Conservation (phyloP, 2,888 invertebrate genomes). For the Stenchaetothrips biformis region DNA sequence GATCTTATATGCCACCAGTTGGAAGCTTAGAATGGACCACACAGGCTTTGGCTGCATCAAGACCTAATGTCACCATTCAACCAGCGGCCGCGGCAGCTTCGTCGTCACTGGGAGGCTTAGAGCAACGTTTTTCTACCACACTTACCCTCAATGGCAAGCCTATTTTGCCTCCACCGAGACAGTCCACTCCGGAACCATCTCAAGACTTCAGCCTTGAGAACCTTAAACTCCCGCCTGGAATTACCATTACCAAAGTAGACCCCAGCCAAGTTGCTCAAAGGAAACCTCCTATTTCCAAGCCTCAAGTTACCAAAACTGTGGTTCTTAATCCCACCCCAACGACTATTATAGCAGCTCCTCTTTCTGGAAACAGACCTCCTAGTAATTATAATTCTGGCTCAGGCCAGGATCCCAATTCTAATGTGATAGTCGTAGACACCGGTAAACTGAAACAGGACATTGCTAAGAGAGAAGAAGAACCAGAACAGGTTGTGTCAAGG, state of each 20-base stretch:
- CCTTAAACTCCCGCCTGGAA: slow-evolving; percentile 69
- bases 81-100: background rate
- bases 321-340: background rate
- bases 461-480: slow-evolving; percentile 33
- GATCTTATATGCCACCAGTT: background rate
- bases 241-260: slow-evolving; percentile 55
- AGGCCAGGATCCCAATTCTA: slow-evolving; percentile 35
- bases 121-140: background rate
- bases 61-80: slow-evolving; percentile 4
- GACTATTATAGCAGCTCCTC: background rate
- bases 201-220: slow-evolving; percentile 50
- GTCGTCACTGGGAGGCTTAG: background rate
- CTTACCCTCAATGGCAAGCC: slow-evolving; percentile 19
- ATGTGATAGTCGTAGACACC: slow-evolving; percentile 58
- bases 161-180: slow-evolving; percentile 33
- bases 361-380: background rate
- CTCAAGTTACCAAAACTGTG: background rate
- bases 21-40: slow-evolving; percentile 1
- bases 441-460: slow-evolving; percentile 52
- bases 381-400: background rate
- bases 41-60: background rate
- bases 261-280: slow-evolving; percentile 44
- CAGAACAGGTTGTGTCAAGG: slow-evolving; percentile 43
- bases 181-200: slow-evolving; percentile 39
- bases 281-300: slow-evolving; percentile 8